These are phyloP conservation scores for Tinea trinotella DNA, from an alignment of 2,888 invertebrate genomes.

Conservation along the genomic window DNA sequence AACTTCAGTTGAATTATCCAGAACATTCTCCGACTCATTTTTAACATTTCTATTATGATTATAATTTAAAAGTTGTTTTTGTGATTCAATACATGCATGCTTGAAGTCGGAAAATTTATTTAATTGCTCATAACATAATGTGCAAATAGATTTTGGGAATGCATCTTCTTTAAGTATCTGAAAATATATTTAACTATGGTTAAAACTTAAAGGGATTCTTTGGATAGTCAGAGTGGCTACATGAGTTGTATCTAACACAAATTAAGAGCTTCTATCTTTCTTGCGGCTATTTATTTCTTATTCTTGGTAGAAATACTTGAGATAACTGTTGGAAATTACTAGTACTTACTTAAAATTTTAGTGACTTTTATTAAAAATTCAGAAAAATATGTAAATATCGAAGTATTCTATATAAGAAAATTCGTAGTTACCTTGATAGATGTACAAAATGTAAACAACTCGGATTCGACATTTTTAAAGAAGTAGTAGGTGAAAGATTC, in stretches of 20 bases:
- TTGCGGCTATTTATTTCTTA: no score
- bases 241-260: no score
- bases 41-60: background rate
- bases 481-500: conserved; percentile 43
- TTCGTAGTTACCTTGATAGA: conserved; percentile 42
- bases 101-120: conserved; percentile 49
- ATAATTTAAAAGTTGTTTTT: conserved; percentile 7
- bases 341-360: no score
- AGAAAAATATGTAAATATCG: no score
- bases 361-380: no score
- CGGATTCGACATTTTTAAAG: conserved; percentile 45
- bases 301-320: no score
- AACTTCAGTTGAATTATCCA: background rate
- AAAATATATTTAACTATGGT: background rate
- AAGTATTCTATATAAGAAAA: no score
- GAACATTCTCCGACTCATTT: background rate
- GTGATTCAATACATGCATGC: conserved; percentile 46
- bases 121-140: conserved; percentile 43
- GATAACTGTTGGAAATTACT: no score
- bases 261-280: no score
- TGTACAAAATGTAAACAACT: conserved; percentile 53
- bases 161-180: conserved; percentile 41
- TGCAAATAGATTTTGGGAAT: conserved; percentile 50
- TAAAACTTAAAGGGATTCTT: no score
- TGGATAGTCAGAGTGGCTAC: no score